A percentile compares a stretch with the other conserved stretches of the same genome.
phyloP scores from a whole-genome alignment of 2,888 invertebrate species.

The Stictocephala bisonia region DNA sequence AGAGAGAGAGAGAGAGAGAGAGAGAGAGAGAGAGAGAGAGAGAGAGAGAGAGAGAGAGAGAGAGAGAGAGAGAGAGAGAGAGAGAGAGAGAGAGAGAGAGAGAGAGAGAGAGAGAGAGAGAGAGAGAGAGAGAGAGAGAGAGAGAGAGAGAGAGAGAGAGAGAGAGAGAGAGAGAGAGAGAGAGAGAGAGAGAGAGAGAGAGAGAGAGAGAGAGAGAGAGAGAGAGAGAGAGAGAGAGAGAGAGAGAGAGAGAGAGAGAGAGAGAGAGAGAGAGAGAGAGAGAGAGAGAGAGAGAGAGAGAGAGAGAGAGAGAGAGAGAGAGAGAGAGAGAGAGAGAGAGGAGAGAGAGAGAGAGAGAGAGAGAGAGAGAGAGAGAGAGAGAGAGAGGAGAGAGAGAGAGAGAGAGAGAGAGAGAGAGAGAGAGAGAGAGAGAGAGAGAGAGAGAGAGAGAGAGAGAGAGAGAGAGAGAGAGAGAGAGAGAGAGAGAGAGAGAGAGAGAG shows the following conservation, averaged over 20 bases:
- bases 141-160: background rate
- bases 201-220: background rate
- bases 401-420: background rate
- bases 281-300: slow-evolving; percentile 1
- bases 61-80: no score
- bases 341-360: background rate
- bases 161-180: background rate
- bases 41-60: no score
- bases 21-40: no score
- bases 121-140: background rate
- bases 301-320: background rate
- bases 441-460: background rate
- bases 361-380: background rate
- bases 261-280: background rate
- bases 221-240: background rate
- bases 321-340: background rate
- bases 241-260: background rate
- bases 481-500: background rate
- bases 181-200: background rate
- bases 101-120: background rate
- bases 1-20: no score
- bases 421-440: background rate
- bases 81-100: slow-evolving; percentile 4
- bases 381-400: background rate
- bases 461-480: background rate